Conservation (phyloP, 2,113 vertebrate species). For the Thryonomys swinderianus region DNA sequence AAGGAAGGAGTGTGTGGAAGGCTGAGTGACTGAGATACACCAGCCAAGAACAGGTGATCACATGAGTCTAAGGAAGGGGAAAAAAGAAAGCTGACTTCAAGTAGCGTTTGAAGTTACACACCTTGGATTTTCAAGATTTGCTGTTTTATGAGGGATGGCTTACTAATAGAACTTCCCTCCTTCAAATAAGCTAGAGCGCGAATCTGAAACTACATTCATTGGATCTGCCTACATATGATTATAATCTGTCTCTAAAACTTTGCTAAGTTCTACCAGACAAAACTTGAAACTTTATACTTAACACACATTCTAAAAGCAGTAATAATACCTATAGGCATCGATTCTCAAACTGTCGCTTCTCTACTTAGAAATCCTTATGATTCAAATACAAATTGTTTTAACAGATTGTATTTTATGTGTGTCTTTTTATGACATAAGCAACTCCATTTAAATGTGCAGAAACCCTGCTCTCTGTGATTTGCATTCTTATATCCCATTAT, state of each 20-base stretch:
- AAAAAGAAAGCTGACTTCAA: not conserved
- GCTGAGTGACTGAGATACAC: not conserved
- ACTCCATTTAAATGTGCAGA: slow-evolving; percentile 85
- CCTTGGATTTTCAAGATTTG: not conserved
- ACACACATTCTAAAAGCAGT: slow-evolving; percentile 71
- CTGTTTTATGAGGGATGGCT: not conserved
- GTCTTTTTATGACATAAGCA: slow-evolving; percentile 85
- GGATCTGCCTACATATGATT: slow-evolving; percentile 54
- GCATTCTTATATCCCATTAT: slow-evolving; percentile 87
- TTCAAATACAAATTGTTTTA: slow-evolving; percentile 83
- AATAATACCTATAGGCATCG: slow-evolving; percentile 74
- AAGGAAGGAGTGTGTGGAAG: not conserved
- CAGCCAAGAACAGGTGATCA: not conserved
- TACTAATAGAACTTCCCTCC: not conserved
- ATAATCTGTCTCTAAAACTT: slow-evolving; percentile 65
- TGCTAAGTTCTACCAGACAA: slow-evolving; percentile 52
- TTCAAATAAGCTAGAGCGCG: slow-evolving; percentile 17
- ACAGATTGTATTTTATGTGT: slow-evolving; percentile 89
- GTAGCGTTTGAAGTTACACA: not conserved
- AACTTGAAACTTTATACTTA: slow-evolving; percentile 69
- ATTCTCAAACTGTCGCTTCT: slow-evolving; percentile 65
- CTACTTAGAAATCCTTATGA: slow-evolving; percentile 81
- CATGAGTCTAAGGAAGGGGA: not conserved
- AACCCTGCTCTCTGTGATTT: slow-evolving; percentile 85
- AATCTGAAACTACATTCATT: slow-evolving; percentile 10